A percentile compares a stretch with the other conserved stretches of the same genome.
phyloP scores from a whole-genome alignment of 1,140 invertebrate species.

The Cydia splendana region DNA sequence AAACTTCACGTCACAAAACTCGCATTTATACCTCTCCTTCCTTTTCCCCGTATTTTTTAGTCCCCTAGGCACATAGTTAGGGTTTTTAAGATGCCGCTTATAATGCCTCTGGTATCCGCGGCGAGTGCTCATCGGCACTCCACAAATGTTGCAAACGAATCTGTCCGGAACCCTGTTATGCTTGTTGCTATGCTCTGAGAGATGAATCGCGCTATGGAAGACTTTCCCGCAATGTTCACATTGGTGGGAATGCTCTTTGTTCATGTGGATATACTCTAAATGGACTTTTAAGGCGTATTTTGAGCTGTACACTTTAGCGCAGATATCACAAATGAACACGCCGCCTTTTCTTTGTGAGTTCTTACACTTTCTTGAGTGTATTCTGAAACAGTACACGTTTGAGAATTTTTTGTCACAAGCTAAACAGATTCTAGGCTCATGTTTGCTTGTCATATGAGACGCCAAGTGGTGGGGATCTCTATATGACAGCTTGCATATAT shows the following conservation, averaged over 20 bases:
- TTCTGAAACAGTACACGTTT: constrained; percentile 40
- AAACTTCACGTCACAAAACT: neutral
- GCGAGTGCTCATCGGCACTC: constrained; percentile 42
- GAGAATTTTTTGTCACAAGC: constrained; percentile 42
- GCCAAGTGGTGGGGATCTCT: constrained; percentile 25
- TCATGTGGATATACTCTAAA: constrained; percentile 39
- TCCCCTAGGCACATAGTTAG: neutral
- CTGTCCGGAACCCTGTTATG: constrained; percentile 45
- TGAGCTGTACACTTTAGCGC: constrained; percentile 39
- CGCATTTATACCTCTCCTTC: neutral
- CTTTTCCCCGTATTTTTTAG: neutral
- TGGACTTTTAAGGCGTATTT: constrained; percentile 44
- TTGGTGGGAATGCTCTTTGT: constrained; percentile 36
- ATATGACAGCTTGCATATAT: constrained; percentile 42
- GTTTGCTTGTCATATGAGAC: constrained; percentile 37
- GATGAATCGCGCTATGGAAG: constrained; percentile 38
- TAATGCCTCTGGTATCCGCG: constrained; percentile 46
- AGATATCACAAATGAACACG: constrained; percentile 48
- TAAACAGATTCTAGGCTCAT: constrained; percentile 34
- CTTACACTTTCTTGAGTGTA: constrained; percentile 39
- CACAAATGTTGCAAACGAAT: constrained; percentile 44
- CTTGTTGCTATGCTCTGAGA: constrained; percentile 47
- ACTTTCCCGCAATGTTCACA: constrained; percentile 50
- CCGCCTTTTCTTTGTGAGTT: constrained; percentile 12
- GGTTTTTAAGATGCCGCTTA: constrained; percentile 36